These are phyloP conservation scores for Cyanoramphus novaezelandiae DNA, from an alignment of 2,113 vertebrate genomes.

Conservation along the genomic window DNA sequence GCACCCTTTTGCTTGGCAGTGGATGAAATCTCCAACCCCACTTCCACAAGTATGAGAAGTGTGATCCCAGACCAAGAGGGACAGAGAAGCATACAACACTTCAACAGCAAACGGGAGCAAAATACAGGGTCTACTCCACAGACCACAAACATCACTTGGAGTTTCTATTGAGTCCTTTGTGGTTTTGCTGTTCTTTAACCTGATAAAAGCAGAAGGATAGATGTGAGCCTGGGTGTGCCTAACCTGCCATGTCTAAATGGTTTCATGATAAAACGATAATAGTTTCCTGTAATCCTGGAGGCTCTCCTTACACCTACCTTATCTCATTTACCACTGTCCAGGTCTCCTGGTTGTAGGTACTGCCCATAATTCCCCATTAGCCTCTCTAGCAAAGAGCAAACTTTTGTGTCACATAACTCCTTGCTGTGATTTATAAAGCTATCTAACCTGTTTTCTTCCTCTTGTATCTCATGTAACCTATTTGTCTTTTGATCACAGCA, in stretches of 20 bases:
- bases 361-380: not conserved
- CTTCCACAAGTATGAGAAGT: not conserved
- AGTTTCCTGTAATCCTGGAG: not conserved
- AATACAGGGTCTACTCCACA: not conserved
- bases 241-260: not conserved
- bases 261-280: not conserved
- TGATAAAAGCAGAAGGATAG: not conserved
- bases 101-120: not conserved
- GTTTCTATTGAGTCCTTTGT: not conserved
- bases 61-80: not conserved
- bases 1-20: not conserved
- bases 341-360: not conserved
- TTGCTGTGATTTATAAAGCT: constrained; percentile 57
- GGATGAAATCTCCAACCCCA: not conserved
- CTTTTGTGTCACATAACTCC: not conserved
- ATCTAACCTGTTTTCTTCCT: constrained; percentile 38
- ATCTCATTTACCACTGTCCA: not conserved
- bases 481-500: constrained; percentile 55
- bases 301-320: not conserved
- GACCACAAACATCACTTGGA: not conserved
- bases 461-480: not conserved
- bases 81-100: not conserved
- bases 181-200: not conserved
- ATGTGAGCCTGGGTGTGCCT: not conserved
- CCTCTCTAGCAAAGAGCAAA: not conserved